phyloP scores from a whole-genome alignment of 2,888 invertebrate genomes.

The Quadriops clusia region DNA sequence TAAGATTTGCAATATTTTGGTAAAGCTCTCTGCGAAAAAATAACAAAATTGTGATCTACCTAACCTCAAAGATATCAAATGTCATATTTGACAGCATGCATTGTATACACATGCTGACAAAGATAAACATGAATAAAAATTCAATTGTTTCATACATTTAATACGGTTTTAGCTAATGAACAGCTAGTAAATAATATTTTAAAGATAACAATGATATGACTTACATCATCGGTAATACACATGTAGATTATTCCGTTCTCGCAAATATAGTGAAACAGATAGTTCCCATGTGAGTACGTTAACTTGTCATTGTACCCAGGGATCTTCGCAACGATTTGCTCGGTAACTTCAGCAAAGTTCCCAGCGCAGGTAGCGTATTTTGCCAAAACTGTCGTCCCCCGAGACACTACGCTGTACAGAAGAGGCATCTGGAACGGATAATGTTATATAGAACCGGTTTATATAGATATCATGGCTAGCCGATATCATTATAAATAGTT shows the following conservation, averaged over 20 bases:
- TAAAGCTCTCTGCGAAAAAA: too few relatives aligned
- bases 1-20: too few relatives aligned
- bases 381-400: conserved; percentile 74
- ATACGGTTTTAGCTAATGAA: neutral
- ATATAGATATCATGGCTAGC: too few relatives aligned
- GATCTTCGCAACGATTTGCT: conserved; percentile 81
- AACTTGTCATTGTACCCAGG: conserved; percentile 80
- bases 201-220: conserved; percentile 28
- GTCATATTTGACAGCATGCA: too few relatives aligned
- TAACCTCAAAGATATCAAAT: too few relatives aligned
- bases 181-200: neutral
- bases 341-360: conserved; percentile 89
- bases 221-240: conserved; percentile 90
- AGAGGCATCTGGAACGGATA: conserved; percentile 66
- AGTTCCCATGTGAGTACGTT: conserved; percentile 87
- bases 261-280: conserved; percentile 82
- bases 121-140: neutral
- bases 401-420: conserved; percentile 77
- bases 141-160: neutral
- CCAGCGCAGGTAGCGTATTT: conserved; percentile 89
- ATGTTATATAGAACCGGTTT: too few relatives aligned
- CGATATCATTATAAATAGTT: too few relatives aligned
- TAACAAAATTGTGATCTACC: too few relatives aligned
- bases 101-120: too few relatives aligned
- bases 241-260: conserved; percentile 82